Evolutionary conservation across 2,888 invertebrate genomes (phyloP).

Genomic region (Entomobrya proxima): DNA sequence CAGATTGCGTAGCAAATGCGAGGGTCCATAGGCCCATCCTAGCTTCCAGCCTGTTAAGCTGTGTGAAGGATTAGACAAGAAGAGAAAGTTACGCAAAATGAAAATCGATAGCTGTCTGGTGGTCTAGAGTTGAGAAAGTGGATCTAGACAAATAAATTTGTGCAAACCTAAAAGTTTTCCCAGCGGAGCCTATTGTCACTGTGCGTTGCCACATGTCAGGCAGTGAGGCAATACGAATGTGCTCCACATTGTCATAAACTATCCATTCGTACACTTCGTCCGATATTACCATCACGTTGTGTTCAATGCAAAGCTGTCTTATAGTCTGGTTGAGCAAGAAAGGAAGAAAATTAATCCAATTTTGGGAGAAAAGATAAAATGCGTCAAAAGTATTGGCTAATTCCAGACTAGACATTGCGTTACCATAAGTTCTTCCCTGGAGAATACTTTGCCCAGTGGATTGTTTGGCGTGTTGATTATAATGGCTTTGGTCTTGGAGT

Average conservation of each 20-base stretch:
- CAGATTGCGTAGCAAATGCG: conserved; percentile 78
- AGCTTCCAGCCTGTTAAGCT: conserved; percentile 81
- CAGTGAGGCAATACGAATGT: conserved; percentile 91
- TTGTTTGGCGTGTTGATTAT: conserved; percentile 98
- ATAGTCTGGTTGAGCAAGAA: conserved; percentile 82
- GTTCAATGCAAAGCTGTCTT: conserved; percentile 92
- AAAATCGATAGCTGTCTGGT: conserved; percentile 6
- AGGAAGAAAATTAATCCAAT: background rate
- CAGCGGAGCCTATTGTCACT: conserved; percentile 81
- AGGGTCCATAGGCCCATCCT: conserved; percentile 81
- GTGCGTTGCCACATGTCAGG: conserved; percentile 82
- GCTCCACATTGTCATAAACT: conserved; percentile 88
- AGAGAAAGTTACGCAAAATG: background rate
- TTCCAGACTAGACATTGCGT: too few species aligned
- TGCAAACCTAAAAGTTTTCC: conserved; percentile 78
- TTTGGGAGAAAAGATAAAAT: background rate
- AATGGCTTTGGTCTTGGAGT: conserved; percentile 92
- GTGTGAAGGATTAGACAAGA: background rate
- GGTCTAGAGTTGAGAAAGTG: too few species aligned
- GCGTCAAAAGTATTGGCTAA: conserved; percentile 87
- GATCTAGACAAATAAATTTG: too few species aligned
- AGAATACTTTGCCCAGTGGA: conserved; percentile 95
- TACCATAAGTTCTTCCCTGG: conserved; percentile 80
- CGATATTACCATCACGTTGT: conserved; percentile 93
- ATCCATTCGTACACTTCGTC: conserved; percentile 98